Base-by-base conservation (phyloP, 2,888 invertebrate genomes). In the Cheilosia urbana region DNA sequence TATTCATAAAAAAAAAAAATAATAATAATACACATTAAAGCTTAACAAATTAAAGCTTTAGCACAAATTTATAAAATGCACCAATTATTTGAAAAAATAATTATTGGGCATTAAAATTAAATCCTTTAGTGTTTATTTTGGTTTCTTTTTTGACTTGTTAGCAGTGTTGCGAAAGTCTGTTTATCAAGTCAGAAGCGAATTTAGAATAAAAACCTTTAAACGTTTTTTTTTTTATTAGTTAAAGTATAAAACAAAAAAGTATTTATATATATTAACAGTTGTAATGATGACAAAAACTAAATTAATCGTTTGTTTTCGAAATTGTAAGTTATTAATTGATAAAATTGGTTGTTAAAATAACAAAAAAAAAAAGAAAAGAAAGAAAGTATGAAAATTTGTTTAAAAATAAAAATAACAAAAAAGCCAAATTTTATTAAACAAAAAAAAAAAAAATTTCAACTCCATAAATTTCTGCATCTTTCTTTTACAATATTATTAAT, bases 371-470 rank as follows among this genome's bases (percentile, higher is more conserved):
- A 78, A 37, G 45, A 58, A 68, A 76, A 68, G 40, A 66, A 72
- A 69, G 75, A 75, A 79, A 84, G 79, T 84, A 84, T 84, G 78
- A 79, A 45, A 79, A 65, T 65, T 69, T 53, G 65, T 79, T 69
- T 62, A 30, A 63, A 84, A 79, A 73, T 57, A 49, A 51, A 78
- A 51, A 78, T 49, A 68, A 66, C 49, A n/a, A 78, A 62, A 49
- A 65, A 65, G 58, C 55, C 40, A 79, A 73, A 79, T 79, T 84
- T 84, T 84, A 84, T 84, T 84, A 75, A 58, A 69, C 17, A 3
- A 17, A 5, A 30, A 37, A 51, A 21, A 24, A 1, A 51, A 5
- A 58, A 17, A 51, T 11, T 60, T 51, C 40, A 37, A 30, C 55
- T 69, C 19, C 30, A 15, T 19, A 7, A 57, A 37, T 13, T 34